Conservation (phyloP, 2,888 invertebrate genomes). For the Marronus borbonicus region DNA sequence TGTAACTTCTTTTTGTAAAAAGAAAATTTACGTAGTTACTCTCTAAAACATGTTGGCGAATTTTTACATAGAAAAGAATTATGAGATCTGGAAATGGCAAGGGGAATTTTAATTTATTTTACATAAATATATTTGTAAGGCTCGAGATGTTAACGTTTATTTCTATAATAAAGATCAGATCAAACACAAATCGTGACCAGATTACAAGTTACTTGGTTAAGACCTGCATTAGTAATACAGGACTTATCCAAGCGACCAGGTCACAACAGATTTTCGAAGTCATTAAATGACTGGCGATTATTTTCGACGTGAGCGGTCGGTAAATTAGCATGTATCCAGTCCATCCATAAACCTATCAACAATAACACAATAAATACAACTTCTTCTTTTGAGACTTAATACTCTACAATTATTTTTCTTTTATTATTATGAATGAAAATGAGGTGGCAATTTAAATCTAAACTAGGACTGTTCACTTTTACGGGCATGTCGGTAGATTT, state of each 20-base stretch:
- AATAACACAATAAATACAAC: slow-evolving; percentile 42
- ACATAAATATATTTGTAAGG: slow-evolving; percentile 22
- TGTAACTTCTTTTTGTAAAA: slow-evolving; percentile 23
- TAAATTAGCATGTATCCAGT: slow-evolving; percentile 10
- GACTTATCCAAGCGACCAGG: not conserved
- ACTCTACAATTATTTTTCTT: not conserved
- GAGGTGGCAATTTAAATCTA: slow-evolving; percentile 49
- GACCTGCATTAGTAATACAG: not conserved
- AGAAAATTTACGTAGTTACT: slow-evolving; percentile 37
- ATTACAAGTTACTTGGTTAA: not conserved
- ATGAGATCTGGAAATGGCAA: slow-evolving; percentile 44
- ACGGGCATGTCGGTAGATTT: slow-evolving; percentile 88
- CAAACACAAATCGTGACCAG: slow-evolving; percentile 2
- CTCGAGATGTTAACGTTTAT: slow-evolving; percentile 19
- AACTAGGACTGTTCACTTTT: slow-evolving; percentile 65
- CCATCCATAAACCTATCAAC: slow-evolving; percentile 10
- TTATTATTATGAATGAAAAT: slow-evolving; percentile 39
- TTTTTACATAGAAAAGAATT: slow-evolving; percentile 32
- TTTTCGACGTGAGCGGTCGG: not conserved
- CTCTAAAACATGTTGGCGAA: slow-evolving; percentile 42
- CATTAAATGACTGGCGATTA: too few species aligned
- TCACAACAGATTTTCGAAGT: not conserved
- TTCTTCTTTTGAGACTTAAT: slow-evolving; percentile 32
- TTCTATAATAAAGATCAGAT: not conserved
- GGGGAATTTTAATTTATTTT: slow-evolving; percentile 23